Conservation (phyloP, 2,797 vertebrate genomes). For the Pseudochaenichthys georgianus region DNA sequence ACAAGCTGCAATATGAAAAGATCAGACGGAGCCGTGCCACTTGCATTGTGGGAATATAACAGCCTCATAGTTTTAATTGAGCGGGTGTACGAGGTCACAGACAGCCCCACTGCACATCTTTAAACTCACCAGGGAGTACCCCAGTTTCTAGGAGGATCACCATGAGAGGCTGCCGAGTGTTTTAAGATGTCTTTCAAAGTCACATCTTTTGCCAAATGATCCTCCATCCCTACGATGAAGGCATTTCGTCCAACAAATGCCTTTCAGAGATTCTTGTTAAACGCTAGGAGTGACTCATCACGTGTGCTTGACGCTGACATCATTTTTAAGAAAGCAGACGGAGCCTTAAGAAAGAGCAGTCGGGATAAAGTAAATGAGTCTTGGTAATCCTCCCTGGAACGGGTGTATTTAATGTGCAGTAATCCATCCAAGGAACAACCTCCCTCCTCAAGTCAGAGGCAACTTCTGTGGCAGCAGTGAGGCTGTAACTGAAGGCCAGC, state of each 20-base stretch:
- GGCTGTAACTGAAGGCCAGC: conserved; percentile 44
- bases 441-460: conserved; percentile 31
- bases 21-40: not conserved
- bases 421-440: conserved; percentile 67
- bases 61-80: conserved; percentile 23
- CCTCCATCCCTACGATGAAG: not conserved
- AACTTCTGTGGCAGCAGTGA: conserved; percentile 39
- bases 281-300: conserved; percentile 28
- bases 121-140: conserved; percentile 28
- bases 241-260: conserved; percentile 1
- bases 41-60: conserved; percentile 42
- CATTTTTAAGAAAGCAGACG: conserved; percentile 44
- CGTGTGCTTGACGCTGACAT: conserved; percentile 39
- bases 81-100: conserved; percentile 33
- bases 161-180: conserved; percentile 8
- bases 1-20: conserved; percentile 34
- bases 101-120: conserved; percentile 8
- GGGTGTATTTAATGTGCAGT: conserved; percentile 66
- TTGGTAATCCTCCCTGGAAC: conserved; percentile 67
- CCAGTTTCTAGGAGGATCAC: conserved; percentile 11
- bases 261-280: conserved; percentile 12
- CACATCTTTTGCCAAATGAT: conserved; percentile 22
- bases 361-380: conserved; percentile 75
- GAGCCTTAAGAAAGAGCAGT: conserved; percentile 62
- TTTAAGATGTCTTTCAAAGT: conserved; percentile 29